A percentile compares a stretch with the other conserved stretches of the same genome.
Conservation (phyloP, 2,797 vertebrate genomes). For the Graptemys geographica region DNA sequence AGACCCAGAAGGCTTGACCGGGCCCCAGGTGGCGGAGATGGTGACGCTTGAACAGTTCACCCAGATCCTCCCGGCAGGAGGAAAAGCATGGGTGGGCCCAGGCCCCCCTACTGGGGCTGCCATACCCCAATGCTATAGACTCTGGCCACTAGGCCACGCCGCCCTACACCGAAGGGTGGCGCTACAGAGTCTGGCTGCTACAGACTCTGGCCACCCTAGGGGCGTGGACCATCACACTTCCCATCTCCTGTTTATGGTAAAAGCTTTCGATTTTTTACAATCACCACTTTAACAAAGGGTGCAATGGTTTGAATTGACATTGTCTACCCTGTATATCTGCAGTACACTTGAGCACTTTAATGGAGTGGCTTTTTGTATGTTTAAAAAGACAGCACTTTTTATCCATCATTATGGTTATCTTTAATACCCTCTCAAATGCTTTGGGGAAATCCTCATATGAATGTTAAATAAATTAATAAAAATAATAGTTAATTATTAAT, state of each 20-base stretch:
- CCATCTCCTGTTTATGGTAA: neutral
- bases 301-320: neutral
- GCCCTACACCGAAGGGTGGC: too few relatives aligned
- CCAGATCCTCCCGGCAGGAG: too few relatives aligned
- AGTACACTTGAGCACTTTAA: neutral
- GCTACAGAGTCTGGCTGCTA: too few relatives aligned
- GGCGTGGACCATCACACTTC: neutral
- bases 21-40: too few relatives aligned
- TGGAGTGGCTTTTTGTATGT: neutral
- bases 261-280: slow-evolving; percentile 15
- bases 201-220: too few relatives aligned
- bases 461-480: slow-evolving; percentile 24
- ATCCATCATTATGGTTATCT: neutral
- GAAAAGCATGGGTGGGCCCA: too few relatives aligned
- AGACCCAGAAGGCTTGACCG: too few relatives aligned
- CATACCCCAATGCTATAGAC: too few relatives aligned
- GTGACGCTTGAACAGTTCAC: too few relatives aligned
- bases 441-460: neutral
- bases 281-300: neutral
- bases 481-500: slow-evolving; percentile 2
- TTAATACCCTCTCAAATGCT: neutral
- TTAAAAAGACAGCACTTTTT: slow-evolving; percentile 7
- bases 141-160: too few relatives aligned
- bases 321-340: neutral
- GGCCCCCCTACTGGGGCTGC: too few relatives aligned